Percentiles rank a stretch among this genome's conserved stretches.
Evolutionary conservation across 2,113 vertebrate genomes (phyloP).

Genomic region (Origma solitaria): DNA sequence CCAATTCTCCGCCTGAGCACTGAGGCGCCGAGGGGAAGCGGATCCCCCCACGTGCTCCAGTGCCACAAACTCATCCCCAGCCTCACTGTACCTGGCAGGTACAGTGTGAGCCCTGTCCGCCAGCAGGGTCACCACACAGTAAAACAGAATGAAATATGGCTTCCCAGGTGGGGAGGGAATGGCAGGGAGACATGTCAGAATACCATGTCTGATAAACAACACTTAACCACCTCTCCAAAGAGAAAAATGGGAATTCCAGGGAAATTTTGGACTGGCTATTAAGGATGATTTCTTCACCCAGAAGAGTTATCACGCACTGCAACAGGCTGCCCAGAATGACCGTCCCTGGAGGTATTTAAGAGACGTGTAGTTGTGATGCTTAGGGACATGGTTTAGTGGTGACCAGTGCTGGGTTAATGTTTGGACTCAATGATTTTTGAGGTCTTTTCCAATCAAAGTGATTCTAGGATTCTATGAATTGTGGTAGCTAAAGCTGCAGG

Average conservation of each 20-base stretch:
- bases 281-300: background rate
- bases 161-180: background rate
- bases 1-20: background rate
- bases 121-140: background rate
- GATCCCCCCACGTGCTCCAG: background rate
- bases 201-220: background rate
- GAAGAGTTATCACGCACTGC: background rate
- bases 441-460: background rate
- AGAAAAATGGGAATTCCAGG: background rate
- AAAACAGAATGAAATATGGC: fast-evolving
- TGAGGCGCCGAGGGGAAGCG: background rate
- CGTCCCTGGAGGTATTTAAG: background rate
- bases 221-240: background rate
- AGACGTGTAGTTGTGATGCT: background rate
- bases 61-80: background rate
- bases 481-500: background rate
- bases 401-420: background rate
- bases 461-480: background rate
- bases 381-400: background rate
- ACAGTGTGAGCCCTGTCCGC: background rate
- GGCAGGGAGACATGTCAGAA: background rate
- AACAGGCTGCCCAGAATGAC: background rate
- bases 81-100: fast-evolving
- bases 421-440: background rate
- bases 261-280: background rate